These are phyloP conservation scores for Opisthograptis luteolata DNA, from an alignment of 2,888 invertebrate species.

Conservation along the genomic window DNA sequence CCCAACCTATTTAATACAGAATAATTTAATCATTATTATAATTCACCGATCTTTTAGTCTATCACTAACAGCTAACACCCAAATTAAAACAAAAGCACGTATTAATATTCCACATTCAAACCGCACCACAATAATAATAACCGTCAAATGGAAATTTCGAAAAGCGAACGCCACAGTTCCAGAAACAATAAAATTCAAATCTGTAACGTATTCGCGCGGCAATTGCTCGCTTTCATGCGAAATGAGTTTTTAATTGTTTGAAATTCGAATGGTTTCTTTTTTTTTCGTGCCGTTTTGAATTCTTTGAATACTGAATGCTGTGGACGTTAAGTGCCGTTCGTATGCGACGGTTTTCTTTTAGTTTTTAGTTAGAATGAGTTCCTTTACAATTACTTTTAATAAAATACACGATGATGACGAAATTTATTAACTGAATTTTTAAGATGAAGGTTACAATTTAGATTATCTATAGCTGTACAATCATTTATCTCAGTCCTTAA, in stretches of 20 bases:
- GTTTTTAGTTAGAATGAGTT: no score
- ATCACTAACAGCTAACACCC: no score
- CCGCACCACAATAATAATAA: conserved; percentile 11
- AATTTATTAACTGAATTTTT: no score
- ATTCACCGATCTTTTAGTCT: no score
- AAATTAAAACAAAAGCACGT: no score
- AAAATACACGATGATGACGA: no score
- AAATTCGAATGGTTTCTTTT: conserved; percentile 55
- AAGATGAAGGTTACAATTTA: no score
- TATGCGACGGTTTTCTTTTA: conserved; percentile 26
- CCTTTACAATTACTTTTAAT: no score
- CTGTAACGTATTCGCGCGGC: conserved; percentile 45
- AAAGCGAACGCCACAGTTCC: conserved; percentile 19
- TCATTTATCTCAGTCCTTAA: no score
- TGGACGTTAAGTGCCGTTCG: conserved; percentile 39
- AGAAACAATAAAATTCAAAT: conserved; percentile 48
- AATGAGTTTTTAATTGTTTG: conserved; percentile 72
- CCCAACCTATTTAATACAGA: no score
- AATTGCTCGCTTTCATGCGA: conserved; percentile 51
- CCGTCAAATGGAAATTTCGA: conserved; percentile 13
- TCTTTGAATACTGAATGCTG: conserved; percentile 48
- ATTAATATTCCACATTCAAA: conserved; percentile 4
- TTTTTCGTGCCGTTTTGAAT: conserved; percentile 56
- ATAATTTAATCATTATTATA: no score
- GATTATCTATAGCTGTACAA: no score